phyloP scores from a whole-genome alignment of 2,888 invertebrate genomes.

The Drosophila recens region DNA sequence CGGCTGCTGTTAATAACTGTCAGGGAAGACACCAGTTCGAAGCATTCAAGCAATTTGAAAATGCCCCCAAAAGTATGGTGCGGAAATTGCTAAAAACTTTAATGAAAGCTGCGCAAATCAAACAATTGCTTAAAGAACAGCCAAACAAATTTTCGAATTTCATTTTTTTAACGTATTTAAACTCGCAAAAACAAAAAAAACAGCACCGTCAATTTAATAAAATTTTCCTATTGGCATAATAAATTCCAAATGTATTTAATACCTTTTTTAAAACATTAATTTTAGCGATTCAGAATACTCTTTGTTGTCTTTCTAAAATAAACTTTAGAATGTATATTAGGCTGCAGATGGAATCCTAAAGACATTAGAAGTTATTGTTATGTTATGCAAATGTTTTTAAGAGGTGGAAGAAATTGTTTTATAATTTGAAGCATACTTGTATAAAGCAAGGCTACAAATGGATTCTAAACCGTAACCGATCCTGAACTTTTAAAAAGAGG shows the following conservation, averaged over 20 bases:
- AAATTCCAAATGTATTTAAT: neutral
- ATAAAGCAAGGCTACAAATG: neutral
- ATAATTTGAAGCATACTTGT: neutral
- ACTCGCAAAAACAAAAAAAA: no score
- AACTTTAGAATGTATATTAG: no score
- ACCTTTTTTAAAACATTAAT: no score
- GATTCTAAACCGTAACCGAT: neutral
- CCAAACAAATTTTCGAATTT: no score
- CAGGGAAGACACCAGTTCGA: neutral
- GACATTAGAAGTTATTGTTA: neutral
- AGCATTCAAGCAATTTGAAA: slow-evolving; percentile 1
- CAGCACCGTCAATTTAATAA: no score
- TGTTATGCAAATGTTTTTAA: neutral
- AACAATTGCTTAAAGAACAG: no score
- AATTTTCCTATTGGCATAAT: neutral
- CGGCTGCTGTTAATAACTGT: slow-evolving; percentile 32
- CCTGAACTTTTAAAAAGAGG: no score
- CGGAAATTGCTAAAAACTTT: neutral
- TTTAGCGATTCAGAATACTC: no score
- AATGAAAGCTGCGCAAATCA: neutral
- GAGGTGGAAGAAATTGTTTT: neutral
- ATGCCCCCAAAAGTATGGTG: slow-evolving; percentile 15
- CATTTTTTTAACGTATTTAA: no score
- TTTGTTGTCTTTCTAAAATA: no score
- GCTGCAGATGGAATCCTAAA: neutral